These are phyloP conservation scores for Globodera rostochiensis DNA, from an alignment of 1,140 invertebrate species.

Conservation along the genomic window DNA sequence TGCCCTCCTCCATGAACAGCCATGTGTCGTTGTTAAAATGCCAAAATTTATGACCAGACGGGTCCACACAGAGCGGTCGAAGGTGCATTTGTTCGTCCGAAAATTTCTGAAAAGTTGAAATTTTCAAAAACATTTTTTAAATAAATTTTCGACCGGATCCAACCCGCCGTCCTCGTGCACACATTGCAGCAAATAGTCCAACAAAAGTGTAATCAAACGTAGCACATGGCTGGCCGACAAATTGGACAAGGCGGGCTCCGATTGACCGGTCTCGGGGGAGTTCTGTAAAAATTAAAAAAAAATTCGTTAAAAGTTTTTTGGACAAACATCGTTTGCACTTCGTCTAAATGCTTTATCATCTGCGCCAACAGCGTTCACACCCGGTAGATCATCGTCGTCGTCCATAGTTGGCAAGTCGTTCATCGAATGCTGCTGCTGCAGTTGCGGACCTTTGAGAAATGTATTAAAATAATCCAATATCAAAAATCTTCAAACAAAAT, in stretches of 20 bases:
- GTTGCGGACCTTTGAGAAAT: too few species aligned
- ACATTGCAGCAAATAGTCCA: constrained; percentile 23
- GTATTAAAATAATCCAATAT: too few species aligned
- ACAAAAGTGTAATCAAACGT: constrained; percentile 1
- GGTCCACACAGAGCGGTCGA: constrained; percentile 16
- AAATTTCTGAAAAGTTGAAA: constrained; percentile 18
- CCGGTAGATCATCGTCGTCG: too few species aligned
- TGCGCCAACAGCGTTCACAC: too few species aligned
- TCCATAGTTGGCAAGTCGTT: too few species aligned
- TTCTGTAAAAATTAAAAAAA: background rate
- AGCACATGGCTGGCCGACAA: constrained; percentile 14
- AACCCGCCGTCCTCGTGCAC: constrained; percentile 14
- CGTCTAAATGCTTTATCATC: too few species aligned
- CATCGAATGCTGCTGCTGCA: too few species aligned
- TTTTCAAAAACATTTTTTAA: background rate
- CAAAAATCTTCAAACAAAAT: too few species aligned
- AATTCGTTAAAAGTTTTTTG: too few species aligned
- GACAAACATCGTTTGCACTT: too few species aligned
- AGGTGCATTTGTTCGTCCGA: constrained; percentile 14
- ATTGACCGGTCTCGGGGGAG: background rate
- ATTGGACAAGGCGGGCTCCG: constrained; percentile 6
- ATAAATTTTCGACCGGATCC: background rate
- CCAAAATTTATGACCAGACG: constrained; percentile 27
- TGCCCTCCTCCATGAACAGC: constrained; percentile 25
- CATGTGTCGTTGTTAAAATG: constrained; percentile 25